These are phyloP conservation scores for Cryptus viduatorius DNA, from an alignment of 2,888 invertebrate species.

Conservation along the genomic window DNA sequence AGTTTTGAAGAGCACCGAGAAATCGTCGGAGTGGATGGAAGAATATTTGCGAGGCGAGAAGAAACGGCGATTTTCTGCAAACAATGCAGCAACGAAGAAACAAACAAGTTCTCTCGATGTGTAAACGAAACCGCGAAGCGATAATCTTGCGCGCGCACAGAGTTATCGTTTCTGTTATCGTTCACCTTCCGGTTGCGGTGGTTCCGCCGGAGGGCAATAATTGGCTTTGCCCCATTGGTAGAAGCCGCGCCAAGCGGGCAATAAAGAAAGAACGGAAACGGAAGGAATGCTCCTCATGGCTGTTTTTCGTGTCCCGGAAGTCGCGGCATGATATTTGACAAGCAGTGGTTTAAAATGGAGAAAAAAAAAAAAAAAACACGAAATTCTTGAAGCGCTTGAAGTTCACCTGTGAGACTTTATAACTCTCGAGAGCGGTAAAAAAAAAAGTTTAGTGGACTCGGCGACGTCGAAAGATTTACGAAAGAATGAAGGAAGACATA, in stretches of 20 bases:
- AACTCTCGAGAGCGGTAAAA: neutral
- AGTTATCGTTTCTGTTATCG: slow-evolving; percentile 42
- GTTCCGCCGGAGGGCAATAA: slow-evolving; percentile 33
- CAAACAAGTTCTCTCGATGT: neutral
- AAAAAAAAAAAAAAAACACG: too few relatives aligned
- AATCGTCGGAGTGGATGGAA: neutral
- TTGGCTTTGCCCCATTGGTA: slow-evolving; percentile 11
- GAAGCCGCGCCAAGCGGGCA: neutral
- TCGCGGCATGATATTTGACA: neutral
- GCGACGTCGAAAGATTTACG: neutral
- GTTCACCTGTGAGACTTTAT: neutral
- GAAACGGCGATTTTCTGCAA: neutral
- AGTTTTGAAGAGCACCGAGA: neutral
- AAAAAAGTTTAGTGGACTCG: neutral
- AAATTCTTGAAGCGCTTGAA: neutral
- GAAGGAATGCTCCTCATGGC: neutral
- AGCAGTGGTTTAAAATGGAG: neutral
- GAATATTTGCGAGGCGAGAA: neutral
- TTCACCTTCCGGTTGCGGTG: slow-evolving; percentile 60
- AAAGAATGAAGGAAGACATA: slow-evolving; percentile 1
- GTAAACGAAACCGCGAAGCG: slow-evolving; percentile 3
- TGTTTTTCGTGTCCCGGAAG: neutral
- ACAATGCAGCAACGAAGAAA: neutral
- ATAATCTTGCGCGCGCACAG: neutral
- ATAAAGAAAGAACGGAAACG: slow-evolving; percentile 36